These are phyloP conservation scores for Synanthedon andrenaeformis DNA, from an alignment of 2,888 invertebrate genomes.

Conservation along the genomic window DNA sequence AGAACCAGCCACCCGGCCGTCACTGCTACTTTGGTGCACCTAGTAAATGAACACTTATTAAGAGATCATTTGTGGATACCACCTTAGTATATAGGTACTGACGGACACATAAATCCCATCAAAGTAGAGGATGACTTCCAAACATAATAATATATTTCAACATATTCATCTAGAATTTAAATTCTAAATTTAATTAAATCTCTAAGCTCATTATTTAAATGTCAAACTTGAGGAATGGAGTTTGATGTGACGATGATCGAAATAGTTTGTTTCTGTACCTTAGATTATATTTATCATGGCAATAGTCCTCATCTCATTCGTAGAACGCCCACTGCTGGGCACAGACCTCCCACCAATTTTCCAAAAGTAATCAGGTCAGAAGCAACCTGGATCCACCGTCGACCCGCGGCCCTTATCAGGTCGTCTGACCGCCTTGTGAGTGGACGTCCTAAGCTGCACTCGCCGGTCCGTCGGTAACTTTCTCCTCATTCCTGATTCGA, in stretches of 20 bases:
- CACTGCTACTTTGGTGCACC: constrained; percentile 58
- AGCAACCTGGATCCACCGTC: not conserved
- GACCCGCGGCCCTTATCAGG: not conserved
- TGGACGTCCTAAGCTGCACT: not conserved
- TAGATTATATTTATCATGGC: not conserved
- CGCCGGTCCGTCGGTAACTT: too few relatives aligned
- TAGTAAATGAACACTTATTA: constrained; percentile 9
- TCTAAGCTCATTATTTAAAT: too few relatives aligned
- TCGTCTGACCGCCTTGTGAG: not conserved
- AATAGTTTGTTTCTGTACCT: too few relatives aligned
- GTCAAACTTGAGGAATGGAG: too few relatives aligned
- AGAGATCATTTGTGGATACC: not conserved
- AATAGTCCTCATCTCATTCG: not conserved
- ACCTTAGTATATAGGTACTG: not conserved
- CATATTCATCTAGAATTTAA: too few relatives aligned
- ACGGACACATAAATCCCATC: too few relatives aligned
- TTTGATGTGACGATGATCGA: too few relatives aligned
- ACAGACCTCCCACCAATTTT: not conserved
- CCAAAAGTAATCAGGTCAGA: not conserved
- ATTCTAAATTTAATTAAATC: too few relatives aligned
- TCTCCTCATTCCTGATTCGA: too few relatives aligned
- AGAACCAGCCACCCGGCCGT: constrained; percentile 47
- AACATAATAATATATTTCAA: too few relatives aligned
- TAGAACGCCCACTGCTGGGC: not conserved
- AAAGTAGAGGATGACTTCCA: too few relatives aligned